These are phyloP conservation scores for Heteractis magnifica DNA, from an alignment of 92 coral and sea anemone species.

Conservation along the genomic window DNA sequence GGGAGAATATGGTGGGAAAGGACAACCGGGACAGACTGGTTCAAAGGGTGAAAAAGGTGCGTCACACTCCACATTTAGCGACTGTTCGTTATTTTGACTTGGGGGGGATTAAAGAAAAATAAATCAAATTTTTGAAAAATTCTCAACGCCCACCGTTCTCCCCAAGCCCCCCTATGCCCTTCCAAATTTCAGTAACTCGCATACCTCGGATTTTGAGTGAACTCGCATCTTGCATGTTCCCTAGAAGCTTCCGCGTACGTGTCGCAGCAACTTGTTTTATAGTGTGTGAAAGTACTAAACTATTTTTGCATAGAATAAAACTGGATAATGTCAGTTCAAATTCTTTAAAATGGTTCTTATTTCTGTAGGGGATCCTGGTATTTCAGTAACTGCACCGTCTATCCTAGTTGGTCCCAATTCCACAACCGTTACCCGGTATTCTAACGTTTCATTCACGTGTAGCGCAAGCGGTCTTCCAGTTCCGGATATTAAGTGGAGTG, in stretches of 20 bases:
- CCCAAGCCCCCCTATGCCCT: too few species aligned
- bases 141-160: too few species aligned
- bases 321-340: neutral
- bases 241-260: too few species aligned
- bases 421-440: slow-evolving; percentile 13
- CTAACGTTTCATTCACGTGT: slow-evolving; percentile 31
- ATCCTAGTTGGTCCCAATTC: slow-evolving; percentile 28
- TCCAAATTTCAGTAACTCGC: too few species aligned
- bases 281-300: neutral
- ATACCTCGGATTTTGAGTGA: too few species aligned
- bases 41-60: slow-evolving; percentile 42
- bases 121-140: too few species aligned
- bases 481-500: slow-evolving; percentile 32
- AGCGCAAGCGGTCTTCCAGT: slow-evolving; percentile 35
- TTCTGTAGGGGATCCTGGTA: slow-evolving; percentile 34
- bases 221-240: too few species aligned
- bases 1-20: slow-evolving; percentile 11
- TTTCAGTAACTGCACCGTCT: slow-evolving; percentile 34
- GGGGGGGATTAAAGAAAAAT: too few species aligned
- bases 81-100: neutral
- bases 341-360: neutral
- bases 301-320: too few species aligned
- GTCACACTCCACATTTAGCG: neutral
- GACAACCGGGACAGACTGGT: slow-evolving; percentile 22
- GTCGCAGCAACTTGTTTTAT: too few species aligned